Base-by-base conservation (phyloP, 2,113 vertebrate genomes). In the Leucopsar rothschildi region DNA sequence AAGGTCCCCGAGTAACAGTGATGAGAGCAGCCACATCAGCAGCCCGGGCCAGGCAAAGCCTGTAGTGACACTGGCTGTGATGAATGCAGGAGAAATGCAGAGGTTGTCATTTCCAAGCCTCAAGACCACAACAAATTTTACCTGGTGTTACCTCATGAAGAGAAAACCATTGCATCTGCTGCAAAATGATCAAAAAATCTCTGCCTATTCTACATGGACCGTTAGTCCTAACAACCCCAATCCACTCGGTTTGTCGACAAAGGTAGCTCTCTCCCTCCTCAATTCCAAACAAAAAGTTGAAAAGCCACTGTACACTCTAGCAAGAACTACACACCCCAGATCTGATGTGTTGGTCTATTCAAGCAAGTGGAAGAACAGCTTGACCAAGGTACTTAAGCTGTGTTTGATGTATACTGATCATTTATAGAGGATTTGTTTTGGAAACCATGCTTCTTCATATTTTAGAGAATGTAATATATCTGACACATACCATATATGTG, bases 121-220 rank as follows among this genome's bases (percentile, higher is more conserved):
- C 90, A 99, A 99, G 96, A 99, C 99, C 1, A 95, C 99, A 23
- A 99, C 99, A 0, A 99, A 98, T 50, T 99, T 99, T 76, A 99
- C 99, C 0, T 99, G 99, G 99, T 99, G 99, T 98, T 99, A 98
- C 45, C 96, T 99, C 35, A 97, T 98, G 96, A 99, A 98, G 97
- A 98, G 98, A 89, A 99, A 98, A 95, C 97, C 99, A 2, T 89
- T 99, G 45, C 99, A 99, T 53, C 84, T 98, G 81, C 98, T 98
- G 35, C 99, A 99, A 96, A 98, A 93, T 0, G 99, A 99, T 97
- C 98, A 99, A 93, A 99, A 98, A 94, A 98, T 97, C 20, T 99
- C 99, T 1, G 99, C 99, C 25, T 99, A 99, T 71, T 98, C 98
- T 33, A 95, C 98, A 14, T 99, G 99, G 99, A 94, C 98, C 21